Base-by-base conservation (phyloP, 1,140 invertebrate species). In the Zaprionus inermis region DNA sequence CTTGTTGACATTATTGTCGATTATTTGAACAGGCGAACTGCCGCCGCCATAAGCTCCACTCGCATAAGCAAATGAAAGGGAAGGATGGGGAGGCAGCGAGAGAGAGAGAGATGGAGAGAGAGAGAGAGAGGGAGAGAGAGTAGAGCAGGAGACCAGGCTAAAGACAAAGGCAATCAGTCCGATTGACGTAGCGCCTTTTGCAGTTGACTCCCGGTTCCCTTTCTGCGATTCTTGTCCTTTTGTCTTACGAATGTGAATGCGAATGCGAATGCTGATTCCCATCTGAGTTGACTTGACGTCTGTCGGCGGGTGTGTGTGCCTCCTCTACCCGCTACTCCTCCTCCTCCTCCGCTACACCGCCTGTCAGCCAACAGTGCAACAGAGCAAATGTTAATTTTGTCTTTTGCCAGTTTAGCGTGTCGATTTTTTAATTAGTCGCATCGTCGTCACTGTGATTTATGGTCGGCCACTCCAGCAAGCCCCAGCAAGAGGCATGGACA, bases 351-450 rank as follows among this genome's bases (percentile, higher is more conserved):
- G 32, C 24, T 52, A 34, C 44, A 9, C 44, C 18, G 11, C 18
- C 73, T 44, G 46, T 41, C 22, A 28, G 57, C 49, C 77, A n/a
- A n/a, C 24, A 68, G 54, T 59, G 68, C 59, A 49, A 60, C 64
- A 67, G 59, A 72, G 81, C 70, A 76, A 89, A 89, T 89, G 84
- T 90, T 89, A 89, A 89, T 89, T 89, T 79, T 71, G 84, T 89
- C 85, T 89, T 79, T 84, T 81, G 85, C 84, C 84, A 84, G 84
- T 84, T 89, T 89, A 89, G 84, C 84, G 84, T 89, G 84, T 89
- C 85, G 84, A 89, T 89, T 89, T 89, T 89, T 89, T 89, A 89
- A 89, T 89, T 89, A 89, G 84, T 89, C 84, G 80, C 84, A 84
- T 89, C 84, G 80, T 90, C 84, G 80, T 89, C 84, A 72, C 81